A percentile compares a stretch with the other conserved stretches of the same genome.
phyloP scores from a whole-genome alignment of 30 jellyfish, hydroid and myxozoan genomes.

The Aurelia sp. region DNA sequence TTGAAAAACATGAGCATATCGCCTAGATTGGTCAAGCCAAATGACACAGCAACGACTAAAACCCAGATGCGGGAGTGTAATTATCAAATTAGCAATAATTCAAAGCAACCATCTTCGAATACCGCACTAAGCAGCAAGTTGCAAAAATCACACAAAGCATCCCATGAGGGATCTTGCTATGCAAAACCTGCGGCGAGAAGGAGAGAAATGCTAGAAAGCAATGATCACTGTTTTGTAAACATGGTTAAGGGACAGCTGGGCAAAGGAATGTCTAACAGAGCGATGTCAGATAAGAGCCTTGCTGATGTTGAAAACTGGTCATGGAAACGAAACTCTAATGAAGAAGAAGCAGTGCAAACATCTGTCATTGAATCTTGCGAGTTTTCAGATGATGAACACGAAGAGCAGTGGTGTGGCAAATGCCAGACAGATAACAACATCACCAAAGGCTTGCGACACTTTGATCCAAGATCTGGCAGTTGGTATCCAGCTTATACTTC shows the following conservation, averaged over 20 bases:
- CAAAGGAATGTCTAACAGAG: slow-evolving; percentile 14
- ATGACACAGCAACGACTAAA: slow-evolving; percentile 8
- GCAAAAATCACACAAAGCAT: slow-evolving; percentile 7
- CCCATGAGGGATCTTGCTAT: slow-evolving; percentile 18
- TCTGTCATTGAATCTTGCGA: slow-evolving; percentile 1
- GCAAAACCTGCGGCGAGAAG: slow-evolving; percentile 24
- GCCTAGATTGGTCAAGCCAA: slow-evolving; percentile 14
- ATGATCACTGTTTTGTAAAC: slow-evolving; percentile 59
- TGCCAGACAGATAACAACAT: background rate
- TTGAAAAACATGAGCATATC: background rate
- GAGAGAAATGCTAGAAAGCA: slow-evolving; percentile 17
- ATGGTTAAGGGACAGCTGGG: slow-evolving; percentile 51
- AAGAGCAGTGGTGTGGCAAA: background rate
- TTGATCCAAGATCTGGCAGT: slow-evolving; percentile 57
- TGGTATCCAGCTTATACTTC: slow-evolving; percentile 59
- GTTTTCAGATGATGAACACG: background rate
- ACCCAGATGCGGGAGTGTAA: slow-evolving; percentile 28
- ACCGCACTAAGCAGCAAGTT: slow-evolving; percentile 20
- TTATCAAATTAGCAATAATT: slow-evolving; percentile 47
- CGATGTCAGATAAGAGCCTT: slow-evolving; percentile 30
- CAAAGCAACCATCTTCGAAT: background rate
- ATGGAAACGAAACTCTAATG: slow-evolving; percentile 29
- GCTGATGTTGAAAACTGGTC: slow-evolving; percentile 9
- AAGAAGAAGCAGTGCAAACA: slow-evolving; percentile 9
- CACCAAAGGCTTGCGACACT: slow-evolving; percentile 52